Evolutionary conservation across 2,113 vertebrate species (phyloP).

Genomic region (Noturus placidus): DNA sequence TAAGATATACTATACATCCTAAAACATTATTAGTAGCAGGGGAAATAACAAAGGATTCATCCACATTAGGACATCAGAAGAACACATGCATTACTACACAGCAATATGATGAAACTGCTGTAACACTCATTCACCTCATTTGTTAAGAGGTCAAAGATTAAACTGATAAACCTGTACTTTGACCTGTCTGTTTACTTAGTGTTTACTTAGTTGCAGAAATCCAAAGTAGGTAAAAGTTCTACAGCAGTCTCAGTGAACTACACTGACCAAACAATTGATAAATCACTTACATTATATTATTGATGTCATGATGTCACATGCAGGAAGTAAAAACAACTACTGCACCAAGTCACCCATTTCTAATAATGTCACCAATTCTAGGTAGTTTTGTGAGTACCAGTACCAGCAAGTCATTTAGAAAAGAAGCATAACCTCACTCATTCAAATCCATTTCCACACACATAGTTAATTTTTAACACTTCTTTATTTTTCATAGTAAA

Average conservation of each 20-base stretch:
- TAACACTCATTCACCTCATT: background rate
- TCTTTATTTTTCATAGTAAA: background rate
- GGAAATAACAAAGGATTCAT: background rate
- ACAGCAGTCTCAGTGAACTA: background rate
- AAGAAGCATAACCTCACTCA: background rate
- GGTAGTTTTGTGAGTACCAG: background rate
- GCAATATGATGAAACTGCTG: background rate
- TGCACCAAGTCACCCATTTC: background rate
- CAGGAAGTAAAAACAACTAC: background rate
- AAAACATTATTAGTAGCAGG: background rate
- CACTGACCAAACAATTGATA: background rate
- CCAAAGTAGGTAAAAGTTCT: background rate
- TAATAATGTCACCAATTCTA: background rate
- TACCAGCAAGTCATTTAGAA: background rate
- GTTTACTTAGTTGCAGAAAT: slow-evolving; percentile 22
- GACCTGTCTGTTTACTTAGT: background rate
- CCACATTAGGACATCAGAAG: background rate
- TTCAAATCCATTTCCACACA: background rate
- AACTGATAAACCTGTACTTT: slow-evolving; percentile 30
- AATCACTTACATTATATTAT: background rate
- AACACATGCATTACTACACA: background rate
- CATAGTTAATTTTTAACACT: background rate
- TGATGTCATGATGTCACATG: background rate
- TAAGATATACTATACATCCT: background rate
- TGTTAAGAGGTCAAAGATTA: slow-evolving; percentile 18